Evolutionary conservation across 2,797 vertebrate genomes (phyloP), one percentile per base, ranked within the genome.

Genomic region (Pelobates cultripes): DNA sequence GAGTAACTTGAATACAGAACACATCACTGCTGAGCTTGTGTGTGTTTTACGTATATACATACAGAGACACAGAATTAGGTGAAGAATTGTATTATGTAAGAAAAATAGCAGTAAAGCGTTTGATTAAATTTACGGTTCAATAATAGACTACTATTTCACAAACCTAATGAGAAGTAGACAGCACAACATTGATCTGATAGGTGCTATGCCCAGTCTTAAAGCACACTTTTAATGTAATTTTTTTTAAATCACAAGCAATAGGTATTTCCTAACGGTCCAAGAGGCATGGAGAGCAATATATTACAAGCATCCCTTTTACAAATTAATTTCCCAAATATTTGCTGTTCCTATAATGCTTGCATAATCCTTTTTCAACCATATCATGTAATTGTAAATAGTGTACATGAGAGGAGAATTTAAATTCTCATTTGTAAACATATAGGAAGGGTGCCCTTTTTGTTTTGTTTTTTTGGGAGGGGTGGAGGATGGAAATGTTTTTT

Each of bases 401-500:
- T 92, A 92, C 85, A 87, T 90, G 87, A 84, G 70, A 8, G 84
- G 88, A 90, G 88, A 90, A 91, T 90, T 88, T 90, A 91, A 91
- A 91, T 92, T 92, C 89, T 90, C 88, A 85, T 88, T 91, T 89
- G 89, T 90, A 89, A 90, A 86, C 89, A 78, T 86, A 86, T 88
- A 85, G 17, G n/a, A 12, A 28, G 6, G 28, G 17, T 12, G 61
- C n/a, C 43, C 44, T 4, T 17, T 53, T 55, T 79, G 63, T 79
- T 60, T 51, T 69, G 75, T 71, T 70, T 44, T 78, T 71, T 61
- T 55, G 64, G 68, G 0, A 3, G 55, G n/a, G 13, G 47, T 5
- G 47, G 45, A 7, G 45, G 43, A n/a, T 51, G 47, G 47, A 40
- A 57, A 15, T 12, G 4, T 57, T 45, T 61, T 78, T 9, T 79